These are phyloP conservation scores for Montifringilla adamsi DNA, from an alignment of 2,113 vertebrate genomes.

Conservation along the genomic window DNA sequence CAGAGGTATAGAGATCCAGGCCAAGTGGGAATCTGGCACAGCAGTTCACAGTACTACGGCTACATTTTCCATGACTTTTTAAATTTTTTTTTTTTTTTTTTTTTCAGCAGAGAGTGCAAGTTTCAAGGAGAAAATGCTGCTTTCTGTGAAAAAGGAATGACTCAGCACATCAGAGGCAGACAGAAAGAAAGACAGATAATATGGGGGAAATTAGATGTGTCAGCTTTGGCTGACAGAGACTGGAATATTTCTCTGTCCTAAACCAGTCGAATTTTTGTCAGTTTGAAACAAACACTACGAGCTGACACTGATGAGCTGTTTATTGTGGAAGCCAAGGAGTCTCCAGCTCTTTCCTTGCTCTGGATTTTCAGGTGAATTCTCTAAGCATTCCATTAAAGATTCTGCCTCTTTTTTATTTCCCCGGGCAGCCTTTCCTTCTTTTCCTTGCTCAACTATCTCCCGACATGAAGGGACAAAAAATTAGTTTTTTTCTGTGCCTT, in stretches of 20 bases:
- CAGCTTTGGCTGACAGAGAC: background rate
- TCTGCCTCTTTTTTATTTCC: background rate
- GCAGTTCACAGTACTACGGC: background rate
- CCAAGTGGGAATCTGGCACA: slow-evolving; percentile 48
- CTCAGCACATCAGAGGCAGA: background rate
- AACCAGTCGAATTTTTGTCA: background rate
- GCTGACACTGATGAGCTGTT: background rate
- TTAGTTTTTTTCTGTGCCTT: background rate
- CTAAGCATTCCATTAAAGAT: background rate
- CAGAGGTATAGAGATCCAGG: slow-evolving; percentile 35
- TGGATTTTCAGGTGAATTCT: background rate
- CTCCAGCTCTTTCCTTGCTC: background rate
- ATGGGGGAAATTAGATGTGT: background rate
- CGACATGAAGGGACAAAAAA: background rate
- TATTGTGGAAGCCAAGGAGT: background rate
- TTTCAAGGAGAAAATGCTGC: background rate
- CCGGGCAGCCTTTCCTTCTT: background rate
- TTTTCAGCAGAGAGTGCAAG: background rate
- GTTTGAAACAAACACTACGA: background rate
- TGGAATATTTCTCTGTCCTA: background rate
- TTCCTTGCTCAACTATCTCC: background rate
- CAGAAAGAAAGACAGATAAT: background rate
- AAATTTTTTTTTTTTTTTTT: background rate
- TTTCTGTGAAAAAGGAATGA: slow-evolving; percentile 4
- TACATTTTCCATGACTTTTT: slow-evolving; percentile 26